phyloP scores from a whole-genome alignment of 2,888 invertebrate species.

The Aplocera efformata region DNA sequence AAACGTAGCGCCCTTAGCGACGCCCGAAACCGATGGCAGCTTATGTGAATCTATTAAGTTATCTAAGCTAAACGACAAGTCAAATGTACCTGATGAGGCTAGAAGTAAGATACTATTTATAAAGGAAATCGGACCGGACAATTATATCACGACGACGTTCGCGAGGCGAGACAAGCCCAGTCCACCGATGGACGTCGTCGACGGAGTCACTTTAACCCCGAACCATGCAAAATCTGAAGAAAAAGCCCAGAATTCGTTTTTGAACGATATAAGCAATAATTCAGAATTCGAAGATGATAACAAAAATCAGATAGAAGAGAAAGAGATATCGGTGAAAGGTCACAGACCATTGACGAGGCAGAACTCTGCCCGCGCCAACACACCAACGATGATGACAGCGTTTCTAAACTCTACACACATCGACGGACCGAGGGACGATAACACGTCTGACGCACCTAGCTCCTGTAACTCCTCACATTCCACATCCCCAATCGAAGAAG shows the following conservation, averaged over 20 bases:
- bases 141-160: slow-evolving; percentile 85
- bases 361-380: slow-evolving; percentile 79
- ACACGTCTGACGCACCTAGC: slow-evolving; percentile 61
- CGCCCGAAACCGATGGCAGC: slow-evolving; percentile 82
- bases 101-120: slow-evolving; percentile 81
- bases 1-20: slow-evolving; percentile 79
- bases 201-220: slow-evolving; percentile 57
- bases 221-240: slow-evolving; percentile 71
- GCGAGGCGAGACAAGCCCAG: slow-evolving; percentile 68
- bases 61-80: slow-evolving; percentile 66
- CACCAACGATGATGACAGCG: slow-evolving; percentile 74
- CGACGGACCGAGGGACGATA: slow-evolving; percentile 54
- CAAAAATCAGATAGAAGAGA: slow-evolving; percentile 73
- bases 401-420: slow-evolving; percentile 70
- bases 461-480: slow-evolving; percentile 71
- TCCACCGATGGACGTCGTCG: slow-evolving; percentile 48
- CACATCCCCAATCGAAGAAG: slow-evolving; percentile 64
- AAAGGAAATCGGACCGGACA: slow-evolving; percentile 86
- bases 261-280: slow-evolving; percentile 71
- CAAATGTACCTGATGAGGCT: slow-evolving; percentile 60
- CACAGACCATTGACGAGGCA: slow-evolving; percentile 86
- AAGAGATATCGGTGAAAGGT: slow-evolving; percentile 77
- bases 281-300: slow-evolving; percentile 76
- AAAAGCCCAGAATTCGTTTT: slow-evolving; percentile 69
- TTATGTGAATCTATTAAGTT: slow-evolving; percentile 78